Evolutionary conservation across 1,140 invertebrate genomes (phyloP).

Genomic region (Myzus persicae): DNA sequence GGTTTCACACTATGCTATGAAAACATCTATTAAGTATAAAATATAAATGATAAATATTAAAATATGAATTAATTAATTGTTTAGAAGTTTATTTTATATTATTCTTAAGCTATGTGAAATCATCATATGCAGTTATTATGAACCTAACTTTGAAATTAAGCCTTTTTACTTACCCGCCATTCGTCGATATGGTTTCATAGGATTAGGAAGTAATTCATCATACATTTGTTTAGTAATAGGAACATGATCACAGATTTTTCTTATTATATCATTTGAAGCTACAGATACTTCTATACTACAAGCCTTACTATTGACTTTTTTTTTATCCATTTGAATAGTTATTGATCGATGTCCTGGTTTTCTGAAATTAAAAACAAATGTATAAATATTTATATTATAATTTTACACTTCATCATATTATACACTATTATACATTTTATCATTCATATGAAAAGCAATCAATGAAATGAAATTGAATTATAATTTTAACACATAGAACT

Average conservation of each 20-base stretch:
- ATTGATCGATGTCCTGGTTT: slow-evolving; percentile 27
- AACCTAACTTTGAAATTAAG: not conserved
- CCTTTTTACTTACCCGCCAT: slow-evolving; percentile 37
- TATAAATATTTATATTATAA: too few species aligned
- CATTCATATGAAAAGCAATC: not conserved
- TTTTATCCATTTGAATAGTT: slow-evolving; percentile 48
- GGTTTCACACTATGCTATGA: not conserved
- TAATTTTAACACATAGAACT: not conserved
- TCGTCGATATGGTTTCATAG: slow-evolving; percentile 43
- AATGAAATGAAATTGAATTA: not conserved
- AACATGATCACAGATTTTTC: slow-evolving; percentile 36
- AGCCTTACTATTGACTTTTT: slow-evolving; percentile 19
- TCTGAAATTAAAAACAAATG: slow-evolving; percentile 19
- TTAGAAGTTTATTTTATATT: not conserved
- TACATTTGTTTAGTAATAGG: slow-evolving; percentile 55
- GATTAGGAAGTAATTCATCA: slow-evolving; percentile 49
- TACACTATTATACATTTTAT: not conserved
- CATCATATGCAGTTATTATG: not conserved
- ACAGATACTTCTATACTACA: slow-evolving; percentile 30
- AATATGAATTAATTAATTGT: not conserved
- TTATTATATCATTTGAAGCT: slow-evolving; percentile 28
- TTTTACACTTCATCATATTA: not conserved
- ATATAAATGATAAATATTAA: not conserved
- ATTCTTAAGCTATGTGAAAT: not conserved
- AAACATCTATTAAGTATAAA: not conserved